Evolutionary conservation across 2,888 invertebrate species (phyloP), one percentile per base, ranked within the genome.

Genomic region (Chorisops tibialis): DNA sequence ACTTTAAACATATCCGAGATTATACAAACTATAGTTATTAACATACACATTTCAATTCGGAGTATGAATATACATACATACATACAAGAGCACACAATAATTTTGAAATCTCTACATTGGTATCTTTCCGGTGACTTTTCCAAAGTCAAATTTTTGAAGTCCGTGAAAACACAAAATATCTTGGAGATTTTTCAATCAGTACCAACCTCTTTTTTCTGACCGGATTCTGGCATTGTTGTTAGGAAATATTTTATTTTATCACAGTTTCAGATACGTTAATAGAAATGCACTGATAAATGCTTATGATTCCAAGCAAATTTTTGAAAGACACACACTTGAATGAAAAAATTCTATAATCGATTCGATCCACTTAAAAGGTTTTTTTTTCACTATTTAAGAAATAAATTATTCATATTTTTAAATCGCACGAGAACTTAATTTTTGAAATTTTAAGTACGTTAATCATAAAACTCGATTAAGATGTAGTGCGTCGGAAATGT

Each of bases 171-270:
- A 24, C 1, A 12, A 14, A 24, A 49, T 2, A 7, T 3, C 18
- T 49, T 21, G 47, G n/a, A 47, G 21, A 9, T 2, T 19, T 16
- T 37, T 21, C 9, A 35, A n/a, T 12, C 24, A n/a, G n/a, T n/a
- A 56, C 56, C 22, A 14, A 56, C 56, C 45, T 56, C 56, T 22
- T 56, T 56, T 19, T 54, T 54, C 22, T 30, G 30, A 9, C 0
- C 56, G 16, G 45, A 4, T 22, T 56, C 14, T 4, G 56, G 43
- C 56, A 56, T 56, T 18, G 43, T 35, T 43, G 9, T 54, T 30
- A 30, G 30, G 30, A 30, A 2, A 30, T 43, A 21, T 22, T n/a
- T n/a, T n/a, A n/a, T 47, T 47, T 47, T 47, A 19, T 47, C 47
- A n/a, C 5, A 30, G 30, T 9, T 30, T 7, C 9, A 30, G 30